Base-by-base conservation (phyloP, 2,113 vertebrate species). In the Mellivora capensis region DNA sequence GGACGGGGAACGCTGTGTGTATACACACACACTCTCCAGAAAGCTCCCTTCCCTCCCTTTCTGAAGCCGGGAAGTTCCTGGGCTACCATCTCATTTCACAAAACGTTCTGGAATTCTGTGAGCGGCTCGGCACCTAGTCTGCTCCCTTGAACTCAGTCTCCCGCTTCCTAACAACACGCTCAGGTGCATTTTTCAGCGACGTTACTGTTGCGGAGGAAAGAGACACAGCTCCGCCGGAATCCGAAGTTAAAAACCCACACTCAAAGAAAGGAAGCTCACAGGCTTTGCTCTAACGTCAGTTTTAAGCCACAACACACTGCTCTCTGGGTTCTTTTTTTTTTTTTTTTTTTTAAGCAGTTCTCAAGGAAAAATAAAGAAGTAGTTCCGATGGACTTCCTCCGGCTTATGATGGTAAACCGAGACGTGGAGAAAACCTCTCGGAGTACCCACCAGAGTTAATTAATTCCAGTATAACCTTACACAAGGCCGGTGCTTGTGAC, bases 361-460 rank as follows among this genome's bases (percentile, higher is more conserved):
- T 90, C 83, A 93, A 89, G 77, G 67, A 93, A 94, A 97, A 97
- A 93, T 86, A 98, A 97, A 98, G 94, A 96, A 44, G 77, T 96
- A 44, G 77, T 96, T 97, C 97, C 84, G 94, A 97, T 96, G 90
- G 91, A 80, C 97, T 97, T 98, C 96, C 6, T 74, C 42, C 49
- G 62, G 57, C 97, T 97, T 95, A 96, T 76, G 81, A 96, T 64
- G 91, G 91, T 31, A 83, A 97, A 98, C 94, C 10, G 71, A 98
- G 97, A 96, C 39, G 97, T 96, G 98, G 93, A 98, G 97, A 91
- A 98, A 98, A 98, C 94, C 94, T 96, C 97, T 98, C 5, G 93
- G 98, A 97, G 92, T 69, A 97, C 98, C 98, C 98, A 98, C 97
- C 90, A 91, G 97, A 98, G 97, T 96, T 98, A 98, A 99, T 98